Percentiles rank a stretch among this genome's conserved stretches.
phyloP scores from a whole-genome alignment of 2,113 vertebrate genomes.

The Campylomormyrus numenius region DNA sequence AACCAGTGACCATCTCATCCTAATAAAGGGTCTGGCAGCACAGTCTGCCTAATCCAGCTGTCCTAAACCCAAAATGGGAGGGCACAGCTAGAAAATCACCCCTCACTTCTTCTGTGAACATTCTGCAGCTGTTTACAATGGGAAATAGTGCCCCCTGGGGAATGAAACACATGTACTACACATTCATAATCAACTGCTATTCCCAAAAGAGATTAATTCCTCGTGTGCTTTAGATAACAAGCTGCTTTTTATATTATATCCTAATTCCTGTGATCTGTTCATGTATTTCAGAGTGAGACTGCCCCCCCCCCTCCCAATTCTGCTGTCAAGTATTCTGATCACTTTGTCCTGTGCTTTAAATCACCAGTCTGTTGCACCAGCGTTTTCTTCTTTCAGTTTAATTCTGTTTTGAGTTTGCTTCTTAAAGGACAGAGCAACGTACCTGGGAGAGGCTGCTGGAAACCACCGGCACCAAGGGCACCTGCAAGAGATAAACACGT shows the following conservation, averaged over 20 bases:
- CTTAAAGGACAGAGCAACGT: neutral
- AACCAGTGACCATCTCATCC: neutral
- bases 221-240: neutral
- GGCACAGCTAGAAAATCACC: conserved; percentile 25
- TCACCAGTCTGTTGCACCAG: conserved; percentile 30
- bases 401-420: neutral
- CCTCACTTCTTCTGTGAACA: neutral
- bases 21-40: neutral
- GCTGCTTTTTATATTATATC: neutral
- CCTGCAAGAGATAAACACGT: conserved; percentile 33
- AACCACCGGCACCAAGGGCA: conserved; percentile 44
- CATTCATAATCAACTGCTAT: neutral
- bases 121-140: neutral
- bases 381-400: neutral
- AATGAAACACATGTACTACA: neutral
- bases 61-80: conserved; percentile 33
- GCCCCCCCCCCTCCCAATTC: neutral
- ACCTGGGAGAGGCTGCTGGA: conserved; percentile 58
- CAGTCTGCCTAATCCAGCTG: conserved; percentile 34
- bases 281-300: neutral
- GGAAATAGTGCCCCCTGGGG: neutral
- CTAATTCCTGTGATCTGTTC: neutral
- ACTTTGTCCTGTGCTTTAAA: neutral
- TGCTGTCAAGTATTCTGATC: conserved; percentile 28
- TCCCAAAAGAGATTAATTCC: neutral